Evolutionary conservation across 1,140 invertebrate species (phyloP).

Genomic region (Habropoda laboriosa): DNA sequence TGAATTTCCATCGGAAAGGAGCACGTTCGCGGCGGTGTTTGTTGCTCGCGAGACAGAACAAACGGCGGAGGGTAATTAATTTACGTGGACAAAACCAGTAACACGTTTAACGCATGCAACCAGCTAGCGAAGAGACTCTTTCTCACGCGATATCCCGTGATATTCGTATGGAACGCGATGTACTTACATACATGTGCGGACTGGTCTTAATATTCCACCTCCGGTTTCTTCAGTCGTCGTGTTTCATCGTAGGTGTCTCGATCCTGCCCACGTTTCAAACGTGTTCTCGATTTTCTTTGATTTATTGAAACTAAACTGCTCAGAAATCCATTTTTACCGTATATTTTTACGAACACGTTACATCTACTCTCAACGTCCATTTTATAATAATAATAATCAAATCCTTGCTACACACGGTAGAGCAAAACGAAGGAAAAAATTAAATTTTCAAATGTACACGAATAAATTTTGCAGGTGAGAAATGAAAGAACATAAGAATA

Average conservation of each 20-base stretch:
- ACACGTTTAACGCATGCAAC: slow-evolving; percentile 73
- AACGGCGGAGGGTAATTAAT: slow-evolving; percentile 71
- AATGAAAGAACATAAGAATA: no score
- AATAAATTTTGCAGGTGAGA: no score
- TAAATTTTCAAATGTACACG: no score
- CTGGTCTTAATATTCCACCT: slow-evolving; percentile 26
- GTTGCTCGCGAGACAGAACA: slow-evolving; percentile 53
- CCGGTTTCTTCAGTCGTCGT: not conserved
- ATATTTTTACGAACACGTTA: no score
- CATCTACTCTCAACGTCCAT: no score
- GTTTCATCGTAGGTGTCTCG: slow-evolving; percentile 11
- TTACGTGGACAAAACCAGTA: slow-evolving; percentile 75
- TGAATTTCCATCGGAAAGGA: not conserved
- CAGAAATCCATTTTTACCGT: not conserved
- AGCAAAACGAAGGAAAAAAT: no score
- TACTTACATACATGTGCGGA: no score
- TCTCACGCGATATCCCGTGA: slow-evolving; percentile 71
- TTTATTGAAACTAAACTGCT: slow-evolving; percentile 9
- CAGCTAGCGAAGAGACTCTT: slow-evolving; percentile 43
- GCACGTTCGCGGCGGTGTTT: slow-evolving; percentile 19
- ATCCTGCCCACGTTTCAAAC: not conserved
- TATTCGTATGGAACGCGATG: slow-evolving; percentile 58
- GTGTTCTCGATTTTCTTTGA: not conserved
- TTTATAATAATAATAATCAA: no score
- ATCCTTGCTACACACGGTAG: no score